Evolutionary conservation across 1,140 invertebrate species (phyloP).

Genomic region (Diorhabda carinulata): DNA sequence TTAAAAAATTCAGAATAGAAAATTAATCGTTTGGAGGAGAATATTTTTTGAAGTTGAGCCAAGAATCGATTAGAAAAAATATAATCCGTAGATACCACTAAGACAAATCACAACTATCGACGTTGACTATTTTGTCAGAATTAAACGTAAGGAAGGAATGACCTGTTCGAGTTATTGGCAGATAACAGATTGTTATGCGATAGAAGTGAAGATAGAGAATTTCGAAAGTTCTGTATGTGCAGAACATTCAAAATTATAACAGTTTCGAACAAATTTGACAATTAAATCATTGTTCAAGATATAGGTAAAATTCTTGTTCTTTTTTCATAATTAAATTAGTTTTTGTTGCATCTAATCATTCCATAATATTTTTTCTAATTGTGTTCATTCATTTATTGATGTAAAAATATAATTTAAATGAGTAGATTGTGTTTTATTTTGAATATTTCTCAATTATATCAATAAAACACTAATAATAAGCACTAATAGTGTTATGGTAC

Average conservation of each 20-base stretch:
- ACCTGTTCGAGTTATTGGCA: conserved; percentile 9
- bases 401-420: background rate
- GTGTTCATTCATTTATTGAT: background rate
- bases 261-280: background rate
- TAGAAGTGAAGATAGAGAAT: background rate
- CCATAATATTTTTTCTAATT: background rate
- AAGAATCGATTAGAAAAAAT: conserved; percentile 20
- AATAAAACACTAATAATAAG: too few relatives aligned
- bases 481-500: too few relatives aligned
- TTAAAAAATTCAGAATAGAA: conserved; percentile 19
- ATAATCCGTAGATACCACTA: conserved; percentile 20
- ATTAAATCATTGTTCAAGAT: background rate
- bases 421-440: background rate
- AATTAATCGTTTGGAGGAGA: conserved; percentile 13
- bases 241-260: background rate
- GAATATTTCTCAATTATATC: background rate
- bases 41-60: conserved; percentile 21
- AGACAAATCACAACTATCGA: conserved; percentile 3
- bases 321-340: background rate
- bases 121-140: conserved; percentile 11
- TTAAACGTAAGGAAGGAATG: conserved; percentile 14
- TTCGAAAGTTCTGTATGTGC: background rate
- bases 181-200: background rate
- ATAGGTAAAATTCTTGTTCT: background rate
- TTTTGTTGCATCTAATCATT: background rate